Evolutionary conservation across 2,113 vertebrate genomes (phyloP), one percentile per base, ranked within the genome.

Genomic region (Polypterus senegalus): DNA sequence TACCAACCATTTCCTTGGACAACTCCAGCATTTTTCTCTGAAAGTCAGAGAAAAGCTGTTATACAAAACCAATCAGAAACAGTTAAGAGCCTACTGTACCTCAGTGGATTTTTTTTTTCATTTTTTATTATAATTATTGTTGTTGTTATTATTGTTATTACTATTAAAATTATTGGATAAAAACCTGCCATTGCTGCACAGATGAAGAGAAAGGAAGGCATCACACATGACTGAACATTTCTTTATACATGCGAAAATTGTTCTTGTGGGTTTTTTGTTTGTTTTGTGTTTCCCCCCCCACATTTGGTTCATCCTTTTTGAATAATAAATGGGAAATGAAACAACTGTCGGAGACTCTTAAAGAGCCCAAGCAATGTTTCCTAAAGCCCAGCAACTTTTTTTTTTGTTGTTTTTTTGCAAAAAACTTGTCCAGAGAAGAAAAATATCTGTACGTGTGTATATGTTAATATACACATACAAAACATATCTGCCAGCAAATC

Each of bases 401-500:
- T 27, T 27, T 27, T 27, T 27, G n/a, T 27, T 27, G 27, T 27
- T 27, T 27, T 27, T 27, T 27, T 27, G 27, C 27, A 27, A 27
- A 27, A 27, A 27, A 27, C 27, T 27, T 27, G 27, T 27, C 27
- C 27, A 27, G 27, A 27, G 27, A 27, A 27, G n/a, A 27, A 27
- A 27, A 27, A 27, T 27, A 27, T 27, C 27, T 27, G 27, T 27
- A 27, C 27, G 27, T 27, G 27, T 27, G 27, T 27, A 27, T 27
- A 27, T 27, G 27, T 27, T 27, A 27, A 27, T 27, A 27, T 27
- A 27, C 27, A 27, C 27, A 27, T 27, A 27, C 27, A 61, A 82
- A 88, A 84, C 77, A 83, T 84, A 85, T 86, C 83, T 85, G 86
- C 81, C 83, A 82, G 78, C 86, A 80, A 86, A 80, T 86, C 84